A percentile compares a stretch with the other conserved stretches of the same genome.
These are phyloP conservation scores for Bombus sibiricus DNA, from an alignment of 1,140 invertebrate species.

Conservation along the genomic window DNA sequence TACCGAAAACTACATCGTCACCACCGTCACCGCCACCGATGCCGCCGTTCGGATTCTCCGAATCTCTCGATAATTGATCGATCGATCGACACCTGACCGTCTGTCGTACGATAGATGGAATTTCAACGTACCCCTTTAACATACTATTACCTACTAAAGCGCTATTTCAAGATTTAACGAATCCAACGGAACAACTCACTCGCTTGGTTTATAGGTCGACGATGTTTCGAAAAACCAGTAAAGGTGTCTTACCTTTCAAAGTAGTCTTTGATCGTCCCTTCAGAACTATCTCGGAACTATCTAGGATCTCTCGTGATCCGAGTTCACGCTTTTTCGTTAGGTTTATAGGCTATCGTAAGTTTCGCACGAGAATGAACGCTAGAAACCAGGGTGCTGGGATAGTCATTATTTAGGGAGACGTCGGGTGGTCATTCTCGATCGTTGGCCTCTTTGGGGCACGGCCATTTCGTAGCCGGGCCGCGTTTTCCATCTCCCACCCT, in stretches of 20 bases:
- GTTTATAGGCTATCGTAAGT: neutral
- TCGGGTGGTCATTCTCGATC: conserved; percentile 60
- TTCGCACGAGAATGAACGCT: neutral
- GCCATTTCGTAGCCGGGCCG: conserved; percentile 49
- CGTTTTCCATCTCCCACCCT: conserved; percentile 46
- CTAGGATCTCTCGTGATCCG: no score
- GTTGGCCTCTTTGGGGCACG: conserved; percentile 49
- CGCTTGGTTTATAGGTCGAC: neutral
- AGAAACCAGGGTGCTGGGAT: conserved; percentile 40
- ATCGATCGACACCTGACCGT: conserved; percentile 32
- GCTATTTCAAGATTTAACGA: no score
- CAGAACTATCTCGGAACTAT: no score
- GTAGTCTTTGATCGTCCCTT: neutral
- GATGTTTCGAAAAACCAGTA: neutral
- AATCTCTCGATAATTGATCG: conserved; percentile 62
- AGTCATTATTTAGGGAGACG: conserved; percentile 45
- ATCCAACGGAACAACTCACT: no score
- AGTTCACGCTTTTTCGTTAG: neutral
- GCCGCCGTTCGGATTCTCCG: conserved; percentile 53
- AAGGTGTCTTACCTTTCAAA: neutral
- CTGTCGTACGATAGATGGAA: neutral
- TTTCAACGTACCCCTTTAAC: conserved; percentile 21
- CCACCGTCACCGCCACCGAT: conserved; percentile 46
- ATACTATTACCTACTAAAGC: no score
- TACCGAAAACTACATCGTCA: conserved; percentile 73